These are phyloP conservation scores for Danaus chrysippus DNA, from an alignment of 2,888 invertebrate genomes.

Conservation along the genomic window DNA sequence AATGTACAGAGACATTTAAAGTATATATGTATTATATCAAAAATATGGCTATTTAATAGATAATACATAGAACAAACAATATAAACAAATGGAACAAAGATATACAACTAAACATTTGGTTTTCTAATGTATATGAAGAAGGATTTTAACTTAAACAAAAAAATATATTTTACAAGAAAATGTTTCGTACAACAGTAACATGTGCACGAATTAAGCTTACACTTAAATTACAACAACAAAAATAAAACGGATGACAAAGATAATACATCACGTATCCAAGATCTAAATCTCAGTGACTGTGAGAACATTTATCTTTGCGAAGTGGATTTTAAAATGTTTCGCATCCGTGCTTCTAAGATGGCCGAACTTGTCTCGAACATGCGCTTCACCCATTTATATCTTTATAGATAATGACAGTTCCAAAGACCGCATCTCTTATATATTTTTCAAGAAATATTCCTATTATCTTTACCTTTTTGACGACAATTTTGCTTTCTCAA, in stretches of 20 bases:
- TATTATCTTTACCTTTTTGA: conserved; percentile 18
- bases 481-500: conserved; percentile 13
- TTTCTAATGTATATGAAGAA: too few relatives aligned
- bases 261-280: conserved; percentile 4
- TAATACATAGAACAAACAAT: too few relatives aligned
- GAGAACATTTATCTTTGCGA: conserved; percentile 11
- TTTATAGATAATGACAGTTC: conserved; percentile 15
- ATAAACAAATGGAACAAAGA: too few relatives aligned
- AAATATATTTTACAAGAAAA: neutral
- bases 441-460: conserved; percentile 20
- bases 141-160: neutral
- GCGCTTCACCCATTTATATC: conserved; percentile 19
- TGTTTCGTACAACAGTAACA: neutral
- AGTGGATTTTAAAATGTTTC: conserved; percentile 17
- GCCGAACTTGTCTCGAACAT: conserved; percentile 19
- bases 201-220: neutral
- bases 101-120: too few relatives aligned
- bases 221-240: conserved; percentile 3
- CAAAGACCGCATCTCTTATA: conserved; percentile 12
- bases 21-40: too few relatives aligned
- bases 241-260: conserved; percentile 7
- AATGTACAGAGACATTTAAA: too few relatives aligned
- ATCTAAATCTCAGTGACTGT: conserved; percentile 6
- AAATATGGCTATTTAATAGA: too few relatives aligned
- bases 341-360: conserved; percentile 14